Evolutionary conservation across 2,888 invertebrate species (phyloP), one percentile per base, ranked within the genome.

Genomic region (Hololepta plana): DNA sequence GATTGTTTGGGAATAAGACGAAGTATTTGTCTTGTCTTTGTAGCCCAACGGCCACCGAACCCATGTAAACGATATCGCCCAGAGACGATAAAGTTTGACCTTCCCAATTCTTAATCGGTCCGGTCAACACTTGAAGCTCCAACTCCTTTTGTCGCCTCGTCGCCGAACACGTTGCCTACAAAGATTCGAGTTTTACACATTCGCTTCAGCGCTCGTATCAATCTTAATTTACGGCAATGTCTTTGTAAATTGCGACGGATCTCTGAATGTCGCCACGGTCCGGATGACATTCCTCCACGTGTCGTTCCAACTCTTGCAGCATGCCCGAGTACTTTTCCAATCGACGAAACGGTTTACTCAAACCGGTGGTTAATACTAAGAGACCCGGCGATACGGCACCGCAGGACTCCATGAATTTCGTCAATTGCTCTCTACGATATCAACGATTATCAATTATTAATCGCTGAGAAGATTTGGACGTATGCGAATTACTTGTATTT

Each of bases 261-360:
- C 96, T 67, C 53, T 96, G 95, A 0, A 93, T 87, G 49, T 98
- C 95, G 1, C 96, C 96, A 37, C 95, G 66, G 53, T 98, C 98
- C 0, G 81, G 72, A 55, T 98, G 93, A 37, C 77, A 80, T 51
- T 91, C 91, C 52, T 91, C 91, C 28, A 95, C 81, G 49, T 95
- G 93, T 32, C 95, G 63, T 40, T 95, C 93, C 33, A 96, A 57
- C 51, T 98, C 96, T 52, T 95, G 91, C 26, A 96, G 59, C 70
- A 85, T 79, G 3, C 80, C 79, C 2, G 90, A 81, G 57, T 96
- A 98, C 53, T 90, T 91, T 44, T 93, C 91, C 31, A 96, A 60
- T 22, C 95, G 69, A 20, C 95, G 71, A 55, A 98, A 95, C 1
- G 96, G 93, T 55, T 88, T 85, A 31, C 93, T 93, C 20, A 98